A percentile compares a stretch with the other conserved stretches of the same genome.
phyloP scores from a whole-genome alignment of 2,113 vertebrate species.

The Desmodus rotundus region DNA sequence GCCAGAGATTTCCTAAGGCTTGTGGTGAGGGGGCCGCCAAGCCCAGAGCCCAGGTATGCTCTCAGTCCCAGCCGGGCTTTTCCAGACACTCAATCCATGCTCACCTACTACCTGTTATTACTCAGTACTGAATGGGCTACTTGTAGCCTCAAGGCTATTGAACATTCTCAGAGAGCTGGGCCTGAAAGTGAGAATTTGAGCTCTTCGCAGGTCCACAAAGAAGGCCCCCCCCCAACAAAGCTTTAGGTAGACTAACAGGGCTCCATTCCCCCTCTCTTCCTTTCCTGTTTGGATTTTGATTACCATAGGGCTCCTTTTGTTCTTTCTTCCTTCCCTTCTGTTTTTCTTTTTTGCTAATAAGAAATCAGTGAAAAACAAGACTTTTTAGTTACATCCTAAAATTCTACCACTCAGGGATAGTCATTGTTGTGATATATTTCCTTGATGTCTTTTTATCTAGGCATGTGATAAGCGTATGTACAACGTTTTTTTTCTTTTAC shows the following conservation, averaged over 20 bases:
- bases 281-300: neutral
- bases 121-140: neutral
- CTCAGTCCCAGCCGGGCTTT: too few relatives aligned
- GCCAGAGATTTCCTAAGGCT: neutral
- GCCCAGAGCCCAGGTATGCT: neutral
- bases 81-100: neutral
- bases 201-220: neutral
- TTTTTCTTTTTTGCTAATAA: neutral
- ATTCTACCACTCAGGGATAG: neutral
- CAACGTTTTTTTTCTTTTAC: neutral
- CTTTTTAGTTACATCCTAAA: neutral
- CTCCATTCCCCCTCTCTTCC: neutral
- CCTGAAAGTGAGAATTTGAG: neutral
- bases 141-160: neutral
- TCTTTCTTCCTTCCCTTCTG: neutral
- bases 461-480: neutral
- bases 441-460: neutral
- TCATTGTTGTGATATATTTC: neutral
- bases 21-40: accelerated
- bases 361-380: neutral
- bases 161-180: neutral
- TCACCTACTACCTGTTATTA: neutral
- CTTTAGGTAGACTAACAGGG: accelerated
- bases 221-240: accelerated
- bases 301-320: neutral